Evolutionary conservation across 2,113 vertebrate species (phyloP).

Genomic region (Lates calcarifer): DNA sequence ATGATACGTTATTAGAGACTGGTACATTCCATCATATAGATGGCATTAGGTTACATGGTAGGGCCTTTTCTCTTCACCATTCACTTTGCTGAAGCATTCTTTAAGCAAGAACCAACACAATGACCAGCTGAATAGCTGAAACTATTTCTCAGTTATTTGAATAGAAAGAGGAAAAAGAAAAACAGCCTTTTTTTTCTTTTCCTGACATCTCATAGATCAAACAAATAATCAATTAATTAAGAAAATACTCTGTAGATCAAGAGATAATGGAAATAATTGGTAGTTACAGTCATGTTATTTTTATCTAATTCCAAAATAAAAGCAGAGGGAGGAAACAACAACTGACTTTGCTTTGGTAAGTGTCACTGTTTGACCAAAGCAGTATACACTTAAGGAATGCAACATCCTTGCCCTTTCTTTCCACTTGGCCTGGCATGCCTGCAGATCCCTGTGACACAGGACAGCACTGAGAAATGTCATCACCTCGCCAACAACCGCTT

Average conservation of each 20-base stretch:
- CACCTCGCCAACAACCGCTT: conserved; percentile 63
- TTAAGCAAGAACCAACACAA: neutral
- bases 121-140: neutral
- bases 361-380: conserved; percentile 7
- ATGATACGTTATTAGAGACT: neutral
- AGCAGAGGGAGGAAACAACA: neutral
- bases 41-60: neutral
- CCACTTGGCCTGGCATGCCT: conserved; percentile 29
- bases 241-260: neutral
- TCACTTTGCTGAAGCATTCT: neutral
- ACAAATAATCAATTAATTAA: neutral
- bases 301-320: neutral
- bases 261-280: neutral
- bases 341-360: conserved; percentile 4
- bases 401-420: neutral
- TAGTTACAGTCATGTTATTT: neutral
- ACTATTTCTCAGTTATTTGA: neutral
- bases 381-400: neutral
- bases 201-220: neutral
- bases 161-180: no score
- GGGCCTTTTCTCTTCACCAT: neutral
- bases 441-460: conserved; percentile 40
- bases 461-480: conserved; percentile 59
- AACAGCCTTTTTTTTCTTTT: neutral
- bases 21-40: neutral